Evolutionary conservation across 1,140 invertebrate genomes (phyloP).

Genomic region (Megalopta genalis): DNA sequence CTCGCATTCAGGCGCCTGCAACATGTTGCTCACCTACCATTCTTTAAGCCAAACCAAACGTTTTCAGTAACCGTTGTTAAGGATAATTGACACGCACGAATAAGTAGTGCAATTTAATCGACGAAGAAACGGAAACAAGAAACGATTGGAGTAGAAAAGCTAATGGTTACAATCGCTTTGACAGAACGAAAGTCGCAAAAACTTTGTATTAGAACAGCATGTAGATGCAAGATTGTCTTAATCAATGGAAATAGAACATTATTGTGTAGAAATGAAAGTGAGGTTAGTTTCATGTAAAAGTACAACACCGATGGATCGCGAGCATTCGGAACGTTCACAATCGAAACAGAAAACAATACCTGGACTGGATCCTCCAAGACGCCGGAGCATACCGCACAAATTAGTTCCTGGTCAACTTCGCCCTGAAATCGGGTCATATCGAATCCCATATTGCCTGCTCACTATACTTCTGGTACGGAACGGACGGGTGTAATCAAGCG

Average conservation of each 20-base stretch:
- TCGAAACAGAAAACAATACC: slow-evolving; percentile 80
- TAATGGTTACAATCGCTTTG: not conserved
- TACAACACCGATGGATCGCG: slow-evolving; percentile 6
- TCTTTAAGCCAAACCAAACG: slow-evolving; percentile 58
- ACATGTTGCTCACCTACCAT: slow-evolving; percentile 72
- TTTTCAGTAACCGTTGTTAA: slow-evolving; percentile 21
- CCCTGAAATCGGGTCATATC: slow-evolving; percentile 93
- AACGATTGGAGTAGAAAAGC: not conserved
- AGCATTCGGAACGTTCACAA: not conserved
- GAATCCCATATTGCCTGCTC: slow-evolving; percentile 87
- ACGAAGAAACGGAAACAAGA: not conserved
- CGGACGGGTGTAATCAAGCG: no score
- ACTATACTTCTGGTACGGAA: not conserved
- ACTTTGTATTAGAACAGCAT: not conserved
- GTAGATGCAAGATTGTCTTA: not conserved
- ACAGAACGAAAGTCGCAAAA: slow-evolving; percentile 17
- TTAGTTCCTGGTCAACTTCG: slow-evolving; percentile 94
- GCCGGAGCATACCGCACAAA: slow-evolving; percentile 95
- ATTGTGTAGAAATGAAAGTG: slow-evolving; percentile 10
- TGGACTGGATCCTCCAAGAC: slow-evolving; percentile 94
- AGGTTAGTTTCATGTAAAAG: slow-evolving; percentile 32
- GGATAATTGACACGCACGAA: not conserved
- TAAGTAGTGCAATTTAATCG: not conserved
- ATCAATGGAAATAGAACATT: not conserved
- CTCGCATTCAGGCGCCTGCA: slow-evolving; percentile 95